A percentile compares a stretch with the other conserved stretches of the same genome.
These are phyloP conservation scores for Symphodus melops DNA, from an alignment of 2,113 vertebrate species.

Conservation along the genomic window DNA sequence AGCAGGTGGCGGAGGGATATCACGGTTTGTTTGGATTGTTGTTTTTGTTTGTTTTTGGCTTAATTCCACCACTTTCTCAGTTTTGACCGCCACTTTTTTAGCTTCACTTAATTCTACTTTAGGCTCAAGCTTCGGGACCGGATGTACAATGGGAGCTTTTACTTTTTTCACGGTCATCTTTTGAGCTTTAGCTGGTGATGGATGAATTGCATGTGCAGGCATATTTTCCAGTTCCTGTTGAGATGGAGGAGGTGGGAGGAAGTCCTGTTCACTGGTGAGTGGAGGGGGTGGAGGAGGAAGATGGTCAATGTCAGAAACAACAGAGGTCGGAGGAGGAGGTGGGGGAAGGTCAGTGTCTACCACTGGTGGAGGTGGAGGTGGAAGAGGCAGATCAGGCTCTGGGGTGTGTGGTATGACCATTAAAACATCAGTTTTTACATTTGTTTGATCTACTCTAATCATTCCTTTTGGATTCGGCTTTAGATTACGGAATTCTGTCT, in stretches of 20 bases:
- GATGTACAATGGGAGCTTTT: conserved; percentile 72
- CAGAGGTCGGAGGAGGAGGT: conserved; percentile 79
- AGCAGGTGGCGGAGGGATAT: conserved; percentile 65
- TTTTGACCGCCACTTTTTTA: conserved; percentile 47
- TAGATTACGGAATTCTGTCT: conserved; percentile 82
- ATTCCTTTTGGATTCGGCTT: conserved; percentile 70
- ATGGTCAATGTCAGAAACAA: conserved; percentile 77
- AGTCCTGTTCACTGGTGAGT: conserved; percentile 69
- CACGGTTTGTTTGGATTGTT: conserved; percentile 35
- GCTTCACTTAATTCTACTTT: conserved; percentile 63
- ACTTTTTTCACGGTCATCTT: conserved; percentile 79
- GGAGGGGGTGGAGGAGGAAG: conserved; percentile 76
- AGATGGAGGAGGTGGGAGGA: conserved; percentile 81
- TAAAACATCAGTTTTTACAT: conserved; percentile 75
- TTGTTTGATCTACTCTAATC: conserved; percentile 74
- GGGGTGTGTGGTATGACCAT: conserved; percentile 67
- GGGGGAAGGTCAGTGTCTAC: conserved; percentile 82
- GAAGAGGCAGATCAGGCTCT: conserved; percentile 86
- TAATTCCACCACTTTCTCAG: conserved; percentile 52
- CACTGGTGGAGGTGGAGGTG: conserved; percentile 86
- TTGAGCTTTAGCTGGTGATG: conserved; percentile 73
- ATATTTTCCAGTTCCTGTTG: conserved; percentile 79
- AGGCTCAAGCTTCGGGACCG: conserved; percentile 82
- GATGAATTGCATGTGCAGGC: conserved; percentile 55
- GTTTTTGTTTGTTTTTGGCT: conserved; percentile 54